Evolutionary conservation across 2,797 vertebrate species (phyloP).

Genomic region (Siniperca undulata): DNA sequence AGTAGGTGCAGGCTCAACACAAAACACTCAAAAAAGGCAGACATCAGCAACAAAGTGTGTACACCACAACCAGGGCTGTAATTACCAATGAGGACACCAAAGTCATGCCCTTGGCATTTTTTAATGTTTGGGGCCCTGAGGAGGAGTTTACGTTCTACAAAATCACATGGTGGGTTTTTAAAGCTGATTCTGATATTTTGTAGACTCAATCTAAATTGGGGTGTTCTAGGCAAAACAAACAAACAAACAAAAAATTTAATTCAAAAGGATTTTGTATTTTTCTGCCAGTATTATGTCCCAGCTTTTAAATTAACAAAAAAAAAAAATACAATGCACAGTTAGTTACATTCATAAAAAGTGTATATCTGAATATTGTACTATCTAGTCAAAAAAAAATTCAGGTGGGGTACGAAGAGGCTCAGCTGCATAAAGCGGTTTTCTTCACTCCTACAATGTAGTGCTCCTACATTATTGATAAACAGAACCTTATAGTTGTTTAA

Average conservation of each 20-base stretch:
- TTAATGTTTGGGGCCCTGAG: background rate
- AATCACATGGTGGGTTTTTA: conserved; percentile 1
- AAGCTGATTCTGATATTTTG: background rate
- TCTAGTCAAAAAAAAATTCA: background rate
- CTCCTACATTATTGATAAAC: background rate
- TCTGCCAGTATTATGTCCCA: background rate
- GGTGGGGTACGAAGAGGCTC: background rate
- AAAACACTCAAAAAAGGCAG: background rate
- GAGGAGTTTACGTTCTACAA: background rate
- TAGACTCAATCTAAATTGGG: background rate
- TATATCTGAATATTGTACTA: background rate
- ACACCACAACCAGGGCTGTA: background rate
- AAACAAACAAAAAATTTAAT: background rate
- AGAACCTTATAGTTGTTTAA: background rate
- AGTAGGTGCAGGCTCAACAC: background rate
- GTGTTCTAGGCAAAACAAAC: background rate
- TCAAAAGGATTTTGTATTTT: background rate
- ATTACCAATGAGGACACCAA: background rate
- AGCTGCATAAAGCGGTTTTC: background rate
- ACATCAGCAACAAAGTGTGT: background rate
- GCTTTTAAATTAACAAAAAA: background rate
- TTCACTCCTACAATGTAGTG: no score
- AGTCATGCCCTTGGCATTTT: background rate
- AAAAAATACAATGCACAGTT: background rate
- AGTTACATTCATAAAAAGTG: background rate